Percentiles rank a stretch among this genome's conserved stretches.
phyloP scores from a whole-genome alignment of 2,888 invertebrate genomes.

The Dorcus parallelipipedus region DNA sequence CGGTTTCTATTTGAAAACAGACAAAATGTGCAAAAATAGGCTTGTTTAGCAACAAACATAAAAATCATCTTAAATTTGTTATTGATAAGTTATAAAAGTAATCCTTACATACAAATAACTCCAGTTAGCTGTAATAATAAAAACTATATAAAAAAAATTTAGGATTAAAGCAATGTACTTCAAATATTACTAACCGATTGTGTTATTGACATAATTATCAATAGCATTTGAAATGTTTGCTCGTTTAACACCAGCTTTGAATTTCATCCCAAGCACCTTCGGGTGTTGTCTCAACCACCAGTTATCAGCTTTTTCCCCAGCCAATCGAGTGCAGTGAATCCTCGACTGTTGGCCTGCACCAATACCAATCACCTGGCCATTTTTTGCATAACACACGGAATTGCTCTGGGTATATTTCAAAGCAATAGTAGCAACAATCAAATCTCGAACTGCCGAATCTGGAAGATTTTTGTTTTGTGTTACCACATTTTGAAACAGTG shows the following conservation, averaged over 20 bases:
- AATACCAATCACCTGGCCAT: constrained; percentile 91
- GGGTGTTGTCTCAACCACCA: constrained; percentile 98
- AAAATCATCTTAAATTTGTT: too few relatives aligned
- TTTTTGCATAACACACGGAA: constrained; percentile 93
- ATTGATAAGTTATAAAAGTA: too few relatives aligned
- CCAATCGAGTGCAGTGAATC: constrained; percentile 96
- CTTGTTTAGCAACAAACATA: too few relatives aligned
- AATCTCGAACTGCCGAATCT: constrained; percentile 75
- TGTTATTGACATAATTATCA: constrained; percentile 90
- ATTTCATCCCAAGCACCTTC: constrained; percentile 75
- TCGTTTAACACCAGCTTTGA: constrained; percentile 80
- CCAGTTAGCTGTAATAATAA: not conserved
- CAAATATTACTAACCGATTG: constrained; percentile 62
- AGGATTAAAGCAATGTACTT: not conserved
- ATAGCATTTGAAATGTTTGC: constrained; percentile 94
- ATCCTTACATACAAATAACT: too few relatives aligned
- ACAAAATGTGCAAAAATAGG: too few relatives aligned
- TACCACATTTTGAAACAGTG: constrained; percentile 79
- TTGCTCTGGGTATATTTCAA: constrained; percentile 98
- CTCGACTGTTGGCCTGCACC: constrained; percentile 99
- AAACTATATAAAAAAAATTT: not conserved
- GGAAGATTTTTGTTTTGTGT: constrained; percentile 66
- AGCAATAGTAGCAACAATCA: constrained; percentile 93
- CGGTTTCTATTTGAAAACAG: too few relatives aligned
- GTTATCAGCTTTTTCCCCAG: constrained; percentile 95